Evolutionary conservation across 1,140 invertebrate species (phyloP), one percentile per base, ranked within the genome.

Genomic region (Tigriopus japonicus): DNA sequence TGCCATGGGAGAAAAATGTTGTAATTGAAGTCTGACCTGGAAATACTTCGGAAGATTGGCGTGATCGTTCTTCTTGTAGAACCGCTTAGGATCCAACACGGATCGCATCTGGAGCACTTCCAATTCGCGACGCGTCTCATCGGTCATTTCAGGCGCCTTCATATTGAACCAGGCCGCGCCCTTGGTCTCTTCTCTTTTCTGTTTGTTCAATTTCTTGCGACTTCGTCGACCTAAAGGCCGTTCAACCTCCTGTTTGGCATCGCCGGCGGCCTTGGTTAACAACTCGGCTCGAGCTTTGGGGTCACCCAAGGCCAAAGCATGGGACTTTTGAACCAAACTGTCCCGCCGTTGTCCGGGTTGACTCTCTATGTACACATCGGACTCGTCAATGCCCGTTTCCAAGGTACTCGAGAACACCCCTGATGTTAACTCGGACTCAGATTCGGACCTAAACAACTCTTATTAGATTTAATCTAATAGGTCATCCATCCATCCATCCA

Each of bases 51-150:
- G 89, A 23, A 90, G 67, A 1, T 78, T 79, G 73, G 86, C 83
- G 28, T 83, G 75, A 69, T 91, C 87, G 71, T 88, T 91, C 64
- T 86, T 86, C 71, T 94, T 95, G 71, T 95, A 96, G 68, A 95
- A 95, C 59, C 80, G 81, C 71, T 93, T 94, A 0, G 87, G 84
- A 76, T 96, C 85, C 3, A 96, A 73, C 6, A 80, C 84, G n/a
- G 84, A 84, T 69, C 93, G 79, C 88, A 96, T 93, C 72, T 87
- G 83, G 0, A 98, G 69, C 5, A 93, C 71, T 73, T 86, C 78
- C 6, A 96, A 74, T 71, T 96, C 89, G 68, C 84, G 82, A 68
- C 83, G 84, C 9, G 83, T 70, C 70, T 95, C 88, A 17, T 88
- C 82, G 0, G 86, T 93, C 63, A 95, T 69, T 69, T 94, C 87